These are phyloP conservation scores for Prorops nasuta DNA, from an alignment of 1,140 invertebrate species.

Conservation along the genomic window DNA sequence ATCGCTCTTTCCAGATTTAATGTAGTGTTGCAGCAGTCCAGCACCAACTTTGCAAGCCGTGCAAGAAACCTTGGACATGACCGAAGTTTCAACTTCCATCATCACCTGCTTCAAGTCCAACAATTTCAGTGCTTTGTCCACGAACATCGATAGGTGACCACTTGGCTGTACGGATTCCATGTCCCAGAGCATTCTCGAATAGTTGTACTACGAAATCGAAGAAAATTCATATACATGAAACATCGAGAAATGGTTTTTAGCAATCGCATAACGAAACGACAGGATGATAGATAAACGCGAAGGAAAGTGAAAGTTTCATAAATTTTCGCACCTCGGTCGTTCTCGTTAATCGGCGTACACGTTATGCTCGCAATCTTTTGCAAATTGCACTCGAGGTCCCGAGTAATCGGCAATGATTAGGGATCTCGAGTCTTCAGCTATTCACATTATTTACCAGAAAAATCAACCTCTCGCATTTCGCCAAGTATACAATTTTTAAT, in stretches of 20 bases:
- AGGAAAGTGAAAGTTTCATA: background rate
- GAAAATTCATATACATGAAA: background rate
- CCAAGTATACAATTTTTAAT: too few species aligned
- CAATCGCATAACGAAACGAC: background rate
- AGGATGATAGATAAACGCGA: background rate
- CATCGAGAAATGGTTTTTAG: background rate
- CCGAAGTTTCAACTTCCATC: conserved; percentile 83
- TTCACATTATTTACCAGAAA: too few species aligned
- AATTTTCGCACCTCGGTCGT: background rate
- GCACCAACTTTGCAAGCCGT: conserved; percentile 86
- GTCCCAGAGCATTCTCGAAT: conserved; percentile 69
- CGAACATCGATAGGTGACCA: conserved; percentile 71
- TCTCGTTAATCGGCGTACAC: background rate
- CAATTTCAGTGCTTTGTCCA: conserved; percentile 78
- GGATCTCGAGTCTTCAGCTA: too few species aligned
- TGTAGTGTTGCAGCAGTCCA: conserved; percentile 81
- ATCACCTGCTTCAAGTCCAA: conserved; percentile 81
- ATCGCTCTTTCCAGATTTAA: conserved; percentile 75
- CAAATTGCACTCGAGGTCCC: too few species aligned
- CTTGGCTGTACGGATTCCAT: conserved; percentile 64
- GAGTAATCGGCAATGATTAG: too few species aligned
- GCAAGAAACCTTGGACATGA: conserved; percentile 88
- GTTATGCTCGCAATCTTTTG: too few species aligned
- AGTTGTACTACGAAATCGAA: conserved; percentile 43
- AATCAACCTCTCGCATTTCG: too few species aligned